These are phyloP conservation scores for Loxodonta africana DNA, from an alignment of 2,113 vertebrate genomes.

Conservation along the genomic window DNA sequence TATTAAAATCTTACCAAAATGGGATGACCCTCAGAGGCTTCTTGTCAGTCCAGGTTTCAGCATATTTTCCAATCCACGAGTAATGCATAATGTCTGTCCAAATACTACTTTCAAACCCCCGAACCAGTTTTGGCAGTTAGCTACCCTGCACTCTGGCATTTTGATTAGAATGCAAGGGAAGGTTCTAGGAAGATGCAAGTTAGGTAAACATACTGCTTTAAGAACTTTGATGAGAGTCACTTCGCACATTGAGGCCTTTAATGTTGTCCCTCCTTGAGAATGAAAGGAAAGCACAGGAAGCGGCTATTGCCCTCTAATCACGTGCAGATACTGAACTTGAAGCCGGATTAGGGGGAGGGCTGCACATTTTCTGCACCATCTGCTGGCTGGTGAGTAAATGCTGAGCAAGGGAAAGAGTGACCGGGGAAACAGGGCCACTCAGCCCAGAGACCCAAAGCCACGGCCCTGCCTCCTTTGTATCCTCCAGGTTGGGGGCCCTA, in stretches of 20 bases:
- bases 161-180: neutral
- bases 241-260: neutral
- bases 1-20: neutral
- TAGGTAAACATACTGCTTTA: neutral
- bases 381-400: conserved; percentile 72
- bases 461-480: neutral
- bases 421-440: neutral
- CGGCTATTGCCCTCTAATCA: neutral
- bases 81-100: conserved; percentile 1
- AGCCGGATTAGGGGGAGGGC: neutral
- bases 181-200: neutral
- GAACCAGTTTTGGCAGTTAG: conserved; percentile 8
- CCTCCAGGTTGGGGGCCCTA: neutral
- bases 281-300: neutral
- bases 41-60: neutral
- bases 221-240: neutral
- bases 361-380: conserved; percentile 52
- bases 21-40: neutral
- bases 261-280: neutral
- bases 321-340: conserved; percentile 32
- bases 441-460: neutral
- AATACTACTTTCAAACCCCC: neutral
- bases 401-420: conserved; percentile 71
- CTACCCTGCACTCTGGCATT: neutral
- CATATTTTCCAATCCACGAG: neutral